These are phyloP conservation scores for Tachuris rubrigastra DNA, from an alignment of 2,113 vertebrate genomes.

Conservation along the genomic window DNA sequence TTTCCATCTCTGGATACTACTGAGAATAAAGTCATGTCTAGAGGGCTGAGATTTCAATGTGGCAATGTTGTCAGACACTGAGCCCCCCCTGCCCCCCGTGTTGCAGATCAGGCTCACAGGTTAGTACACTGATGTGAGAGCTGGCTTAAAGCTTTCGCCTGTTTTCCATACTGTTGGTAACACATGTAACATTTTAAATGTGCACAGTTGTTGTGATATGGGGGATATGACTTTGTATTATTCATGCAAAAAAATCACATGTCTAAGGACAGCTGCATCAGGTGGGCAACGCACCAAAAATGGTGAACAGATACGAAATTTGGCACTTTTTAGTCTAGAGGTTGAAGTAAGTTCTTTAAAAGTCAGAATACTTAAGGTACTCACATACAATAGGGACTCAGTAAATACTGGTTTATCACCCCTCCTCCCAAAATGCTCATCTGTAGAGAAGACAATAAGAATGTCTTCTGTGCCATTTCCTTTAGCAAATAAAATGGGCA, in stretches of 20 bases:
- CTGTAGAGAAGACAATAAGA: background rate
- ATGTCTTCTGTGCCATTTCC: background rate
- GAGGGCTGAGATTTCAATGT: background rate
- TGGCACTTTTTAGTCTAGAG: background rate
- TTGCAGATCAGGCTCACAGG: background rate
- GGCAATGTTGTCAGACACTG: background rate
- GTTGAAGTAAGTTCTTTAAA: background rate
- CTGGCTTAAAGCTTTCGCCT: background rate
- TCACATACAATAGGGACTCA: background rate
- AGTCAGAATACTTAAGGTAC: background rate
- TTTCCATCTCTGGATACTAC: background rate
- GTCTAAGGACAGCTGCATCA: background rate
- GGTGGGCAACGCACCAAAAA: background rate
- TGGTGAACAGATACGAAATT: background rate
- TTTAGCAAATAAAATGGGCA: background rate
- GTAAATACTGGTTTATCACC: background rate
- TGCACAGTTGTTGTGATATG: background rate
- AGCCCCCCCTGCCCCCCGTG: accelerated
- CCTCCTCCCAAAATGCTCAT: background rate
- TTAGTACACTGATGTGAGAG: background rate
- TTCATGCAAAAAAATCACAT: background rate
- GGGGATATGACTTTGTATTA: background rate
- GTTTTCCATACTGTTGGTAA: background rate
- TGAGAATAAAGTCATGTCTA: background rate
- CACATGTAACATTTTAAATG: accelerated